Evolutionary conservation across 2,888 invertebrate species (phyloP).

Genomic region (Cheilosia grossa): DNA sequence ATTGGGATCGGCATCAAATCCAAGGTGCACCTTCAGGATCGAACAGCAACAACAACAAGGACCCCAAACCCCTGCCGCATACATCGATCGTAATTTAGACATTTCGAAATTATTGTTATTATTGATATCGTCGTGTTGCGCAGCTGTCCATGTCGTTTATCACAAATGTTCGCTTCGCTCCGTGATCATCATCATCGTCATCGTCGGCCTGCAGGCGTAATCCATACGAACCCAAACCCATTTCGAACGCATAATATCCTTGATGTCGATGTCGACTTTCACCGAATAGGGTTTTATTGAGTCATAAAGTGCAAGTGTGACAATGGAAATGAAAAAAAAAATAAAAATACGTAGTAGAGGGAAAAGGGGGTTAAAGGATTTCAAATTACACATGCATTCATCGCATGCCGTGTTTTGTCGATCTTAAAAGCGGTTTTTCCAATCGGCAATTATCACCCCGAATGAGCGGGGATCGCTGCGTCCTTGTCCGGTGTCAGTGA

Average conservation of each 20-base stretch:
- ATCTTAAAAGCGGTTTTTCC: slow-evolving; percentile 72
- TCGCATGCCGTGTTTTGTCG: slow-evolving; percentile 29
- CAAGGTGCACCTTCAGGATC: slow-evolving; percentile 58
- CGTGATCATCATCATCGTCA: slow-evolving; percentile 19
- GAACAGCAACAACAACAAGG: background rate
- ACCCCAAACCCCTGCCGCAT: slow-evolving; percentile 12
- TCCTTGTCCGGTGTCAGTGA: slow-evolving; percentile 65
- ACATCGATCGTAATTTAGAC: slow-evolving; percentile 66
- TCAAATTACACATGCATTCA: slow-evolving; percentile 67
- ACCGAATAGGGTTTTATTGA: slow-evolving; percentile 64
- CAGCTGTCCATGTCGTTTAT: slow-evolving; percentile 66
- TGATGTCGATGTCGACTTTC: slow-evolving; percentile 54
- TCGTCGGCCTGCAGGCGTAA: slow-evolving; percentile 60
- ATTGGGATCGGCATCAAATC: slow-evolving; percentile 10
- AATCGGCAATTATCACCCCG: slow-evolving; percentile 71
- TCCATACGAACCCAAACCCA: slow-evolving; percentile 23
- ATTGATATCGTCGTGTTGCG: slow-evolving; percentile 30
- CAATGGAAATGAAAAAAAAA: slow-evolving; percentile 42
- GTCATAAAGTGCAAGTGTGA: slow-evolving; percentile 74
- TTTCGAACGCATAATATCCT: slow-evolving; percentile 30
- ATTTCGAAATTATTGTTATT: slow-evolving; percentile 59
- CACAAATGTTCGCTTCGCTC: slow-evolving; percentile 48
- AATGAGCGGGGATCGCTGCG: background rate
- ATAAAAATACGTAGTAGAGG: slow-evolving; percentile 8
- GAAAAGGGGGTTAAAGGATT: slow-evolving; percentile 62